Percentiles rank a stretch among this genome's conserved stretches.
phyloP scores from a whole-genome alignment of 2,113 vertebrate species.

The Psilopogon haemacephalus region DNA sequence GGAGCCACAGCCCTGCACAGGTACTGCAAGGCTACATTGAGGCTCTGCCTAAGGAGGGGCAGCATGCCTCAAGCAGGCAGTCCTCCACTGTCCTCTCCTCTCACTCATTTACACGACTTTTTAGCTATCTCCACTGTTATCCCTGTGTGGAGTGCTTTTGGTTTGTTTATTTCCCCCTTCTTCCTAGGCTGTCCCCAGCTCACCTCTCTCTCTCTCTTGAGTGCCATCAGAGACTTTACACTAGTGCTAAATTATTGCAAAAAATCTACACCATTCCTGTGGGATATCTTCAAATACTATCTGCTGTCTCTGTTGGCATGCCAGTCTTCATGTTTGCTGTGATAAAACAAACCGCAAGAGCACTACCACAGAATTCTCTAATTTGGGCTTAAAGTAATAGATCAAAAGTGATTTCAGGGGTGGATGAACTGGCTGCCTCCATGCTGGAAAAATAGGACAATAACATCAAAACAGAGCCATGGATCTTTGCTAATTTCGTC shows the following conservation, averaged over 20 bases:
- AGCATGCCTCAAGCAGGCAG: accelerated
- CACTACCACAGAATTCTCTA: neutral
- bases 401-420: neutral
- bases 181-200: conserved; percentile 6
- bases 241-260: neutral
- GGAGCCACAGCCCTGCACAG: accelerated
- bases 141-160: neutral
- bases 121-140: neutral
- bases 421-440: neutral
- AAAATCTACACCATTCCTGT: conserved; percentile 9
- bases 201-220: neutral
- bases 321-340: neutral
- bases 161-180: conserved; percentile 20
- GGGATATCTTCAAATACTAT: conserved; percentile 30
- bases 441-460: neutral
- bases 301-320: neutral
- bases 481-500: neutral
- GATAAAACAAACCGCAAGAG: conserved; percentile 41
- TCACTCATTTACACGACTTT: neutral
- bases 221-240: neutral
- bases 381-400: conserved; percentile 34
- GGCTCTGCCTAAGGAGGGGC: neutral
- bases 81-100: neutral
- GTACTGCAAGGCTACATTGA: neutral
- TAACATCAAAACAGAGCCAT: neutral